Percentiles rank a stretch among this genome's conserved stretches.
Evolutionary conservation across 1,140 invertebrate genomes (phyloP).

Genomic region (Armadillidium nasatum): DNA sequence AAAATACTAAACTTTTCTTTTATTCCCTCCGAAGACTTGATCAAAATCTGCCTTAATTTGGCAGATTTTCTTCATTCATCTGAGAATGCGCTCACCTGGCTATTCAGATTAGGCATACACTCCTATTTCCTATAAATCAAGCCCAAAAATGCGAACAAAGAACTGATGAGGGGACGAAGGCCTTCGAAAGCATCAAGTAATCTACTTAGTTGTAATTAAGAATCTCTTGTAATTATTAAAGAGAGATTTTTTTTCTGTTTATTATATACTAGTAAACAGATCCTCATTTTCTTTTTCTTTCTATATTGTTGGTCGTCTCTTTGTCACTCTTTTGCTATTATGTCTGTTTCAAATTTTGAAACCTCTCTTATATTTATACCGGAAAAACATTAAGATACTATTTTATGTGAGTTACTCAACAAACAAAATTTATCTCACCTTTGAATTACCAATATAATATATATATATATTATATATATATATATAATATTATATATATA

Average conservation of each 20-base stretch:
- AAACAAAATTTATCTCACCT: too few species aligned
- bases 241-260: neutral
- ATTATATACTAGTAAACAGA: too few species aligned
- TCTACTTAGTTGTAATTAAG: constrained; percentile 2
- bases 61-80: neutral
- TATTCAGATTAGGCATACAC: constrained; percentile 1
- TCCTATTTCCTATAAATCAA: constrained; percentile 3
- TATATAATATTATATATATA: too few species aligned
- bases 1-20: neutral
- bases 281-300: too few species aligned
- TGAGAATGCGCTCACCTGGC: constrained; percentile 1
- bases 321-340: too few species aligned
- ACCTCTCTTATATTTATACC: too few species aligned
- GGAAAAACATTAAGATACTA: too few species aligned
- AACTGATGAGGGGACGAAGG: neutral
- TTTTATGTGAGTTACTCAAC: too few species aligned
- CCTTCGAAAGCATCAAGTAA: neutral
- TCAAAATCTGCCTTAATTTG: constrained; percentile 6
- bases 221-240: neutral
- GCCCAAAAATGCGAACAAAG: neutral
- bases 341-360: too few species aligned
- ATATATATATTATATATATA: too few species aligned
- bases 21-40: neutral
- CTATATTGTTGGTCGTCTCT: too few species aligned
- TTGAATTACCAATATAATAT: too few species aligned